Evolutionary conservation across 2,888 invertebrate genomes (phyloP), one percentile per base, ranked within the genome.

Genomic region (Phortica okadai): DNA sequence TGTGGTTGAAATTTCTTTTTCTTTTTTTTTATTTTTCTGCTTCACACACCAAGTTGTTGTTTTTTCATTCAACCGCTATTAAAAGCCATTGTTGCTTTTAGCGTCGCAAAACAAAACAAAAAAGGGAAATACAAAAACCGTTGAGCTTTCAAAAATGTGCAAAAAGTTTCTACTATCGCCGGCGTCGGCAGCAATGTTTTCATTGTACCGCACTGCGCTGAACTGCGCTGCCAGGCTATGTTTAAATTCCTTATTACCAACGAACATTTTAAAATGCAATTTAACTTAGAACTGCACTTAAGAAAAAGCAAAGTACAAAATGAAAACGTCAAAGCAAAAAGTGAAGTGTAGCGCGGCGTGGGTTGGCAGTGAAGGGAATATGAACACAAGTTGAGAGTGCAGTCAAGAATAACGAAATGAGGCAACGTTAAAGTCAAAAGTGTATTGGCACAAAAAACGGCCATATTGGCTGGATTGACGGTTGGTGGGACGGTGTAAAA

Each of bases 241-340:
- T 87, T 88, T 84, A 82, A 79, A 83, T 88, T 87, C 88, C 88
- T 88, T 88, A 88, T 88, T 88, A 84, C 87, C 82, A 84, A 81
- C 88, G 83, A 84, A 81, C 88, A 85, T 87, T 88, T 88, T 84
- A 82, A 86, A 88, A 88, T 84, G 84, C 87, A 88, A 88, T 88
- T 88, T 88, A 88, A 88, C 82, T 88, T 88, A 88, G 85, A 89
- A 88, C 88, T 88, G 84, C 87, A 88, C 87, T 88, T 88, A 86
- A 86, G 82, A 80, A 82, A 85, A 80, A 75, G 33, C 25, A 44
- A 73, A 76, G 64, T 16, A 75, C 21, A 70, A 45, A 45, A 70
- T 33, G 33, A 70, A 70, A 45, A 45, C 41, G 73, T 25, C 44
- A 50, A 70, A 76, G 56, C 69, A 67, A 76, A 70, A 74, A 70